Evolutionary conservation across 2,888 invertebrate genomes (phyloP), one percentile per base, ranked within the genome.

Genomic region (Apodemia mormo): DNA sequence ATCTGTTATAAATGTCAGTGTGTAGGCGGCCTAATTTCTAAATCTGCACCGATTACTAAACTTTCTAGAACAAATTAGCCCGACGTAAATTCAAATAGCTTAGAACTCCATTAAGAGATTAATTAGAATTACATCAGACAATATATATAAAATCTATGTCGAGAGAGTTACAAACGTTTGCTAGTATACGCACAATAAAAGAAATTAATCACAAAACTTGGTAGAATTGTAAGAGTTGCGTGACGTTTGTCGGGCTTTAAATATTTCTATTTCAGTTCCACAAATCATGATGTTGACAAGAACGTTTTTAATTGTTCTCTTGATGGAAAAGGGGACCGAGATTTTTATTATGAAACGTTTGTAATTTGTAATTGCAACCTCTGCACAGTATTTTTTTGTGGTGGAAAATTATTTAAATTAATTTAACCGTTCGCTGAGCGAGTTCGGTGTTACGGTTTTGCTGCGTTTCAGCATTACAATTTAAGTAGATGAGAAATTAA

Each of bases 271-370:
- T 71, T 74, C 76, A 78, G 79, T 77, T 78, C 80, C 75, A 84
- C 84, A 78, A 82, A 85, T 85, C 82, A 86, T 79, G 71, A 67
- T 72, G 75, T 72, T 73, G 77, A 77, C 80, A 78, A 78, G 78
- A 78, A 74, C 76, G 73, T 77, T 78, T 78, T 76, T 78, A 78
- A 79, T 75, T 78, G 76, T 77, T 77, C 71, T 71, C 74, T 70
- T 75, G 73, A 71, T 71, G 68, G 70, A 72, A 75, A 71, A 68
- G 58, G 61, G 30, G 12, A 10, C 12, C 10, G 61, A 30, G 30
- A 33, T 61, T 61, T 56, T 56, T 56, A 56, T 56, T 61, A 61
- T 14, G 12, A 30, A 61, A 33, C 61, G 61, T 61, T 58, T 58
- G 58, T 58, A 58, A 58, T 58, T 58, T 58, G 58, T 12, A 58